Base-by-base conservation (phyloP, 2,797 vertebrate species). In the Urophycis tenuis region DNA sequence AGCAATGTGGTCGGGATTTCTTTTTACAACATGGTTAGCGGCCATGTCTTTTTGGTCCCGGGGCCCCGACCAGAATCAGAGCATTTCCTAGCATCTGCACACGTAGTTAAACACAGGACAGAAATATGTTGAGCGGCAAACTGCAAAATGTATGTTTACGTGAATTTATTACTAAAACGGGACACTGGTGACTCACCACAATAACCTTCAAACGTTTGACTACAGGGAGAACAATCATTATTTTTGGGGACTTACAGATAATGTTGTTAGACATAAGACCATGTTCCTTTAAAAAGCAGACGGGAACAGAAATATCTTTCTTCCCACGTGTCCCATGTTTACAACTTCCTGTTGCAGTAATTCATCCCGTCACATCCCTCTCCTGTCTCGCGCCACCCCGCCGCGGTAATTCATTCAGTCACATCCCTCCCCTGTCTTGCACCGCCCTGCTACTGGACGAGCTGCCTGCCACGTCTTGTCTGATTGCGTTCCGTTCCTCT, bases 1-100 rank as follows among this genome's bases (percentile, higher is more conserved):
- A 36, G 32, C 79, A 34, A 34, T 30, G 29, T 32, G 31, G 67
- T 32, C 33, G 71, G 29, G 36, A 39, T 64, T 9, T 82, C 79
- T 82, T 82, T 79, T 82, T 83, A 87, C 78, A 85, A 88, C 84
- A 78, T 36, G 60, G 78, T 78, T 81, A 74, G 79, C 80, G 82
- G 82, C 78, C 85, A 78, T 75, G 74, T 35, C 75, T 2, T 83
- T 83, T 87, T 84, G 82, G 79, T 77, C 22, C 5, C 31, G 60
- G 60, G 60, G 75, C 35, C 77, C 79, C 81, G 67, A 75, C 76
- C 78, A 82, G 72, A 36, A 60, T 86, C 76, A 82, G 83, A 85
- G 78, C 87, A 80, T 81, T 72, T 73, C 81, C 71, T 11, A 39
- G 64, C 75, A 17, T 74, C 76, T 60, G 80, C 77, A 76, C 82